Conservation (phyloP, 2,797 vertebrate genomes). For the Mormyrops attenuatus region DNA sequence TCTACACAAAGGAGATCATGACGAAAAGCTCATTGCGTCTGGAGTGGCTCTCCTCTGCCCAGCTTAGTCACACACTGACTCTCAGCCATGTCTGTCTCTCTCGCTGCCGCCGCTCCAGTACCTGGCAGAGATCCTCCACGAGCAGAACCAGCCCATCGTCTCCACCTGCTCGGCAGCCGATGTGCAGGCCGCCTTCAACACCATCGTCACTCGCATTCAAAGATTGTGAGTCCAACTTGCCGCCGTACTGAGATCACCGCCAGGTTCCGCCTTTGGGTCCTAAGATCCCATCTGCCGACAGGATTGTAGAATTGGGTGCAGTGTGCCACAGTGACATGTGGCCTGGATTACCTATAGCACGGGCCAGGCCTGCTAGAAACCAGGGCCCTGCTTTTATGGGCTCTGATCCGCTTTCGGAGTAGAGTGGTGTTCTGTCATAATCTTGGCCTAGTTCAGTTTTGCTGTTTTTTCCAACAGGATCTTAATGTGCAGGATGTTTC, state of each 20-base stretch:
- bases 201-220: slow-evolving; percentile 58
- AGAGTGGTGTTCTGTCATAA: not conserved
- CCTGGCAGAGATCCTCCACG: slow-evolving; percentile 52
- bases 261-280: not conserved
- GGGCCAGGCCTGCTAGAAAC: not conserved
- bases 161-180: slow-evolving; percentile 56
- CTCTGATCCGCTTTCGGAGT: not conserved
- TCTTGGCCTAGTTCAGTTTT: not conserved
- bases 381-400: not conserved
- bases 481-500: not conserved
- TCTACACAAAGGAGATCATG: not conserved
- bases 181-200: slow-evolving; percentile 58
- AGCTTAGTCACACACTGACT: not conserved
- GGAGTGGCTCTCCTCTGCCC: not conserved
- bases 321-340: not conserved
- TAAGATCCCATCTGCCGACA: not conserved
- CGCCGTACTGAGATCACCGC: not conserved
- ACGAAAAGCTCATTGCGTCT: not conserved
- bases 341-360: not conserved
- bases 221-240: slow-evolving; percentile 56
- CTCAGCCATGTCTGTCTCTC: not conserved
- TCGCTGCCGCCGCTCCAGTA: slow-evolving; percentile 32
- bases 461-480: not conserved
- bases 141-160: slow-evolving; percentile 55
- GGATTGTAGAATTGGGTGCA: not conserved